Base-by-base conservation (phyloP, 2,888 invertebrate genomes). In the Steinernema carpocapsae region DNA sequence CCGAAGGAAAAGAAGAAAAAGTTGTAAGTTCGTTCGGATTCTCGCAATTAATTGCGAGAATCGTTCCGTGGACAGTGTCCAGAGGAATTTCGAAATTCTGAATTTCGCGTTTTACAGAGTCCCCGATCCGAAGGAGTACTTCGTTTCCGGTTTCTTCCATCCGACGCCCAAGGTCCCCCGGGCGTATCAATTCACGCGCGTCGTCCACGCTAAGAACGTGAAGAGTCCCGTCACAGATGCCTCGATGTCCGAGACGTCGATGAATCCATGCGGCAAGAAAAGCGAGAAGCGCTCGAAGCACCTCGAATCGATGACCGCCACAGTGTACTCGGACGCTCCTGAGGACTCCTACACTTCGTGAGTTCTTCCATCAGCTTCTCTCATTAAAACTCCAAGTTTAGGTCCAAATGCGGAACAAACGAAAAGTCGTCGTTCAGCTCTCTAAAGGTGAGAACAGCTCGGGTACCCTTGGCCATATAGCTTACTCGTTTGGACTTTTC, bases 91-190 rank as follows among this genome's bases (percentile, higher is more conserved):
- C 37, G 4, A 37, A 6, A 10, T 37, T 37, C 37, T 37, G 3
- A 37, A 37, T 6, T 10, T 37, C 10, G 4, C 37, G 37, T 37
- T 37, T 37, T 37, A 37, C n/a, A 17, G 24, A 22, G 52, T 24
- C n/a, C n/a, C 48, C 3, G 48, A 64, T 12, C 64, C 64, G 4
- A n/a, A 64, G 32, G 64, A 64, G 14, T 64, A 64, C 17, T 64
- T 64, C 37, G 64, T 64, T 6, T 64, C 29, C 17, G 64, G 64
- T 32, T 32, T 29, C 14, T 64, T 64, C 64, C 24, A 64, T 32
- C 64, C 4, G 64, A 32, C 64, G 64, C 64, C 64, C 29, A 64
- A 64, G 19, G 64, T 64, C 17, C 64, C 64, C 2, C 64, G 32
- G 17, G 64, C 32, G 12, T 64, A 64, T 32, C 64, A 64, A 32